phyloP scores from a whole-genome alignment of 2,797 vertebrate genomes.

The Sitta carolinensis region DNA sequence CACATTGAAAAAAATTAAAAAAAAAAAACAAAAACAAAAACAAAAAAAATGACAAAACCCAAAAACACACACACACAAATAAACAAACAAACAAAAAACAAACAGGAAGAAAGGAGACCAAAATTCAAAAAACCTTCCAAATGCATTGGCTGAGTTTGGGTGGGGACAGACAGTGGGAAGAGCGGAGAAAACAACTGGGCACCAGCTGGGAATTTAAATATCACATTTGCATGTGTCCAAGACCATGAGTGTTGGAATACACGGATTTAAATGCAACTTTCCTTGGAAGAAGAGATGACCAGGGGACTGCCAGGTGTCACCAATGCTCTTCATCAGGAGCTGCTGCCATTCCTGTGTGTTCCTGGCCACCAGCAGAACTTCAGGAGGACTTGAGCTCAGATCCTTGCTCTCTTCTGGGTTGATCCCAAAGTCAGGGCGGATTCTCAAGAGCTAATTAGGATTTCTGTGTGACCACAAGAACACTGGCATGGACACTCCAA shows the following conservation, averaged over 20 bases:
- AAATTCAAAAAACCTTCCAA: background rate
- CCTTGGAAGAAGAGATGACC: background rate
- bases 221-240: background rate
- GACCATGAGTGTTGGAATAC: background rate
- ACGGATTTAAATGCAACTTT: background rate
- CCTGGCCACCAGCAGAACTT: rapidly evolving
- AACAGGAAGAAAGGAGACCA: background rate
- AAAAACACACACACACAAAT: background rate
- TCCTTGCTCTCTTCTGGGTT: background rate
- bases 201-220: background rate
- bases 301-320: background rate
- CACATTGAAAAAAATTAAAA: too few relatives aligned
- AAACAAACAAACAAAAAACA: background rate
- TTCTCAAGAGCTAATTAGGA: background rate
- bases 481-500: background rate
- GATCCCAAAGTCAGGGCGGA: background rate
- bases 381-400: rapidly evolving
- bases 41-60: too few relatives aligned
- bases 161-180: background rate
- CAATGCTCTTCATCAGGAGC: background rate
- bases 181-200: background rate
- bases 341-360: background rate
- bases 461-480: background rate
- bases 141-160: background rate
- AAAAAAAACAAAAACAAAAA: too few relatives aligned